Evolutionary conservation across 64 coral and sea anemone genomes (phyloP).

Genomic region (Trachythela sp.): DNA sequence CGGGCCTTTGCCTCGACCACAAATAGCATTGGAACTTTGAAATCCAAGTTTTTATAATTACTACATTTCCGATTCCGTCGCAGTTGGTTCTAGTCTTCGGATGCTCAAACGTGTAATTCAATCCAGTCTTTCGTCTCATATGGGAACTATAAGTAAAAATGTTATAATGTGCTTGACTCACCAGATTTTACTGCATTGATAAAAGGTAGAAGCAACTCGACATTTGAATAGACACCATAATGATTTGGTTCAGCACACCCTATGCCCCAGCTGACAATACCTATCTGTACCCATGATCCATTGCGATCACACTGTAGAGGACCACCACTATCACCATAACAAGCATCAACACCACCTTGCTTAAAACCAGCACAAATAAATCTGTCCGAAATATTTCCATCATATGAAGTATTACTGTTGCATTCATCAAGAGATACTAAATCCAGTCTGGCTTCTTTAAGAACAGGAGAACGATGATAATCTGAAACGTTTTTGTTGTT

Average conservation of each 20-base stretch:
- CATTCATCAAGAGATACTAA: not conserved
- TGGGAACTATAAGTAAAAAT: too few relatives aligned
- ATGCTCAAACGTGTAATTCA: too few relatives aligned
- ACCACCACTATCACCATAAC: slow-evolving; percentile 77
- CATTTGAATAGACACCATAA: slow-evolving; percentile 92
- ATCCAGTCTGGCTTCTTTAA: not conserved
- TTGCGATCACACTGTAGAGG: slow-evolving; percentile 62
- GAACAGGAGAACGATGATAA: not conserved
- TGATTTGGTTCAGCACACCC: slow-evolving; percentile 67
- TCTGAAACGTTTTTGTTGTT: not conserved
- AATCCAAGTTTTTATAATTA: too few relatives aligned
- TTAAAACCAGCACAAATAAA: slow-evolving; percentile 90
- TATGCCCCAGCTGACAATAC: slow-evolving; percentile 81
- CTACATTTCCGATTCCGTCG: too few relatives aligned
- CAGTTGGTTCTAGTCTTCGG: too few relatives aligned
- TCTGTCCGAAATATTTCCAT: slow-evolving; percentile 60
- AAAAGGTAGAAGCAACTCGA: slow-evolving; percentile 58
- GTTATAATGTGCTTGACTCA: too few relatives aligned
- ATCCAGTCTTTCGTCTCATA: too few relatives aligned
- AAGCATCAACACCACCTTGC: slow-evolving; percentile 83
- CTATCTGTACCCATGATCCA: slow-evolving; percentile 71
- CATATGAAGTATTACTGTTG: slow-evolving; percentile 45
- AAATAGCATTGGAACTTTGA: too few relatives aligned
- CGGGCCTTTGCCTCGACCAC: too few relatives aligned
- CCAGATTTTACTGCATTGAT: slow-evolving; percentile 21